Base-by-base conservation (phyloP, 2,797 vertebrate species). In the Poecilia picta region DNA sequence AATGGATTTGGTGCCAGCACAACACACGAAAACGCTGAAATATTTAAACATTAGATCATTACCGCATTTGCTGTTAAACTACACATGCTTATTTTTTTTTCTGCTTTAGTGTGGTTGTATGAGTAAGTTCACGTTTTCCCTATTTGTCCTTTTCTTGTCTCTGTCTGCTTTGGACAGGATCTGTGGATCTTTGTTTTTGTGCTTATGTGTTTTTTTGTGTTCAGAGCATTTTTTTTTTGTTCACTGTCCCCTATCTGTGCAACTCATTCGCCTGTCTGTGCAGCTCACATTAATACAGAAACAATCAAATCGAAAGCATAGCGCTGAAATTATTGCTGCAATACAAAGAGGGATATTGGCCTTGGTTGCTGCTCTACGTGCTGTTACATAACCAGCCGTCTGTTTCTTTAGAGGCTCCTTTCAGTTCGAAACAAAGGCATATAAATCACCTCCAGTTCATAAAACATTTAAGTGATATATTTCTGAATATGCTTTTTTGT, bases 11-110 rank as follows among this genome's bases (percentile, higher is more conserved):
- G 83, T 75, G 80, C 74, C 81, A 47, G 88, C 75, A 39, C 72
- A 85, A 89, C 80, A 80, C 81, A 86, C 84, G 51, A 53, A 88
- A 86, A 88, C 90, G 83, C 81, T 95, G 74, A 95, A 96, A 96
- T 95, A 95, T 96, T 95, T 91, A 95, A 90, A 87, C 75, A 72
- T 88, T 76, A 74, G 88, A 92, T 94, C 86, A 91, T 94, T 93
- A 93, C 80, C 79, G 43, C 13, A 8, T 87, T 91, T 86, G 79
- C 91, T 82, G 78, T 89, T 85, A 92, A 93, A 94, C 91, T 89
- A 89, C 87, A 90, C 87, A 89, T 81, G 72, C 82, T 89, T 81
- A 78, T 86, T 91, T 91, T 41, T 41, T 41, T 62, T 55, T 39
- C 72, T 59, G 11, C 74, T 49, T 77, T 68, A 81, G 59, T 80